Evolutionary conservation across 1,140 invertebrate genomes (phyloP), one percentile per base, ranked within the genome.

Genomic region (Cotesia typhae): DNA sequence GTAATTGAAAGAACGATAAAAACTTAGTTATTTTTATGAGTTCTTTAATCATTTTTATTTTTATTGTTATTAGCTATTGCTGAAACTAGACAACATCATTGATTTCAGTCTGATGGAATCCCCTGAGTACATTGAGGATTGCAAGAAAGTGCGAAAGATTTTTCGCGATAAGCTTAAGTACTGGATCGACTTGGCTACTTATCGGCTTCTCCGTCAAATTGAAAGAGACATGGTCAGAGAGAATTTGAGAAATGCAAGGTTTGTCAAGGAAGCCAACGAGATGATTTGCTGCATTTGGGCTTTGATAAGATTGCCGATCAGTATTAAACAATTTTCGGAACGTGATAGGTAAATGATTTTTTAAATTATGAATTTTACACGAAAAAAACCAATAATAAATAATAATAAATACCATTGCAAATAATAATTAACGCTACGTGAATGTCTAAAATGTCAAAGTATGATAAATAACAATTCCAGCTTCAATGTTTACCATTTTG

Each of bases 241-340:
- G 10, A 82, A 88, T 78, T 86, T 88, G 60, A 85, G 84, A 74
- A 88, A 86, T 12, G 85, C 88, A 0, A 83, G 81, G 68, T 90
- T 87, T 67, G 77, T 84, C 4, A 83, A 85, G 12, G 73, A 82
- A 70, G 85, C 88, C 12, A 77, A 81, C 1, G 76, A 87, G 69
- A 82, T 90, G 17, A 84, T 82, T 7, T 83, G 89, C 7, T 88
- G 88, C 74, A 74, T 90, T 35, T 90, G 89, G 88, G 84, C 85
- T 0, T 79, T 86, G 14, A 84, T 90, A 17, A 81, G 83, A 63
- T 74, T 88, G 35, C 89, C 89, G 0, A 81, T 86, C 4, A 77
- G 79, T 59, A 72, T 83, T 6, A 84, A 84, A 70, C 73, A 80
- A 9, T 36, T 78, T 9, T 10, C 70, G 2, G 84, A 83, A 36